Conservation (phyloP, 37 sponge, comb jelly and placozoan genomes). For the Amphimedon queenslandica region DNA sequence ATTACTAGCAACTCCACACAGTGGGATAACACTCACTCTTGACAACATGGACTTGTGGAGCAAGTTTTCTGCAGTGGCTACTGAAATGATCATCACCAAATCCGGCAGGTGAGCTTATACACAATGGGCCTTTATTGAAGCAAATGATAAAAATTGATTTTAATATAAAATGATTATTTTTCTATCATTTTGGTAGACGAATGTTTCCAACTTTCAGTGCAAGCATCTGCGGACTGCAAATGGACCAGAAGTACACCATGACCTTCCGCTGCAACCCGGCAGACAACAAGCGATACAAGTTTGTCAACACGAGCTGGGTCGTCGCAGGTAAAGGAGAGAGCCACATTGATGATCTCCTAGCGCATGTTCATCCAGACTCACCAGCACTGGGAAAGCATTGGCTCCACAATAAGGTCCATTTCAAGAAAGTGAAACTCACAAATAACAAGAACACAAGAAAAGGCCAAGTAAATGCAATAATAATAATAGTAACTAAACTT, state of each 20-base stretch:
- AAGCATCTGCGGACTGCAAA: slow-evolving; percentile 58
- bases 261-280: slow-evolving; percentile 59
- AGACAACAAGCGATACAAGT: slow-evolving; percentile 83
- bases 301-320: slow-evolving; percentile 80
- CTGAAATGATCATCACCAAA: slow-evolving; percentile 95
- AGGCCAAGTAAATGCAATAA: slow-evolving; percentile 47
- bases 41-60: slow-evolving; percentile 76
- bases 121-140: no score
- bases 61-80: slow-evolving; percentile 62
- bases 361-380: slow-evolving; percentile 60
- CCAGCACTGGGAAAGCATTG: slow-evolving; percentile 73
- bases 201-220: slow-evolving; percentile 82
- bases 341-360: slow-evolving; percentile 36
- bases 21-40: slow-evolving; percentile 20
- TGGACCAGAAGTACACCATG: slow-evolving; percentile 61
- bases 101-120: slow-evolving; percentile 65
- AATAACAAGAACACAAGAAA: slow-evolving; percentile 62
- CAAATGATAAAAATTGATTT: background rate
- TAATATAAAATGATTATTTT: background rate
- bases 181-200: slow-evolving; percentile 37
- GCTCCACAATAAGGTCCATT: slow-evolving; percentile 57
- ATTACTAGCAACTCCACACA: background rate
- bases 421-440: slow-evolving; percentile 82
- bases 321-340: slow-evolving; percentile 66
- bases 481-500: background rate